Evolutionary conservation across 2,113 vertebrate genomes (phyloP).

Genomic region (Vidua chalybeata): DNA sequence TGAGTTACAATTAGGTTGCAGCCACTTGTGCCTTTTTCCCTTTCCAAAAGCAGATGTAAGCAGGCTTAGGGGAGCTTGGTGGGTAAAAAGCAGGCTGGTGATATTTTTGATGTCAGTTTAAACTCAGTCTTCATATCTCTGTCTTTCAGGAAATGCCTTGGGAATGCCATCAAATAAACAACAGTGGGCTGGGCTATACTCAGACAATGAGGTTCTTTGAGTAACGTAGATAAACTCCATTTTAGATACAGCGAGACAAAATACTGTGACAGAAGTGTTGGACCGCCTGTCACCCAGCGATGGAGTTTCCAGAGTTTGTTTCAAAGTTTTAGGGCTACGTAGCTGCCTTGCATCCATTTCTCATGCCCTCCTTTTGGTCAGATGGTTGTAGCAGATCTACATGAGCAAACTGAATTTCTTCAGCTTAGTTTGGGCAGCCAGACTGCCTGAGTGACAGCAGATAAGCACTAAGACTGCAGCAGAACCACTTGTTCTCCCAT

Average conservation of each 20-base stretch:
- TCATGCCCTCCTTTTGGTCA: not conserved
- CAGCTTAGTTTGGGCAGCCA: not conserved
- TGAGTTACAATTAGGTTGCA: not conserved
- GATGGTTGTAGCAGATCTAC: not conserved
- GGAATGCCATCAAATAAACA: not conserved
- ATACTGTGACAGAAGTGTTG: not conserved
- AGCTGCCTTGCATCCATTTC: not conserved
- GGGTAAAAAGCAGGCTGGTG: not conserved
- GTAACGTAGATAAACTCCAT: not conserved
- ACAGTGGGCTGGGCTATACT: not conserved
- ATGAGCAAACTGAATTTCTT: not conserved
- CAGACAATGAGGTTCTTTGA: conserved; percentile 10
- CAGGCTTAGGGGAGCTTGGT: not conserved
- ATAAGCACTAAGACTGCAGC: not conserved
- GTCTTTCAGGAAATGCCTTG: not conserved
- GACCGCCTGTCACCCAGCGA: not conserved
- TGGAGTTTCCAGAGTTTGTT: not conserved
- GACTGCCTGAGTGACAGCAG: not conserved
- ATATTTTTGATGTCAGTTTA: not conserved
- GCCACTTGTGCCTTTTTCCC: not conserved
- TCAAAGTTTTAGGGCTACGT: not conserved
- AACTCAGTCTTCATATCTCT: not conserved
- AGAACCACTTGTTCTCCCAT: not conserved
- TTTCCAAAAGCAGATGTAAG: not conserved
- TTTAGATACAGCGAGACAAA: conserved; percentile 25